Evolutionary conservation across 2,888 invertebrate species (phyloP).

Genomic region (Lottia scabra): DNA sequence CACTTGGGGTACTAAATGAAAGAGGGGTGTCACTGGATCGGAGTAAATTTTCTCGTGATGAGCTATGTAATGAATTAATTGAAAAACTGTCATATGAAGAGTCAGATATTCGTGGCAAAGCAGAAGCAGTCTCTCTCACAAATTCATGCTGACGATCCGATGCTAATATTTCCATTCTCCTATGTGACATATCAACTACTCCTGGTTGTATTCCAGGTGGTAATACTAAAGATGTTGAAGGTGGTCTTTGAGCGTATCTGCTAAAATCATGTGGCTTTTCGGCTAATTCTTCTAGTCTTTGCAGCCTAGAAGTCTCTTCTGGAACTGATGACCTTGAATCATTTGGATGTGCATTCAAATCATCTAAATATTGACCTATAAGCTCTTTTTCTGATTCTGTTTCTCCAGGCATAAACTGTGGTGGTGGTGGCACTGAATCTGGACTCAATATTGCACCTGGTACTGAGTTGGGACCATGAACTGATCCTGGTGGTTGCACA

Average conservation of each 20-base stretch:
- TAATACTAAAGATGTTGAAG: slow-evolving; percentile 13
- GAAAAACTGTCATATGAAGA: slow-evolving; percentile 35
- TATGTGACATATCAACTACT: slow-evolving; percentile 48
- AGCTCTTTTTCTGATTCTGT: slow-evolving; percentile 58
- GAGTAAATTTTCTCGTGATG: slow-evolving; percentile 33
- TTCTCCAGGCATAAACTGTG: slow-evolving; percentile 29
- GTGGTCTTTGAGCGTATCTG: slow-evolving; percentile 11
- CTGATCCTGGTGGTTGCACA: background rate
- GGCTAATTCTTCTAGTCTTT: slow-evolving; percentile 35
- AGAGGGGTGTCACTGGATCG: slow-evolving; percentile 36
- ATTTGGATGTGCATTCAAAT: slow-evolving; percentile 38
- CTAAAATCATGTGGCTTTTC: slow-evolving; percentile 35
- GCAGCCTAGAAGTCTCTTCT: slow-evolving; percentile 29
- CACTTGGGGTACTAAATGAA: slow-evolving; percentile 30
- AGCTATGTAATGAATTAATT: slow-evolving; percentile 34
- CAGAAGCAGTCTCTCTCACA: slow-evolving; percentile 31
- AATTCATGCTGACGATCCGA: slow-evolving; percentile 47
- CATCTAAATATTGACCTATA: slow-evolving; percentile 60
- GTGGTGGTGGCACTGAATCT: background rate
- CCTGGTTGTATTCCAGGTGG: slow-evolving; percentile 37
- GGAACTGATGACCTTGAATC: slow-evolving; percentile 19
- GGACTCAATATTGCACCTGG: background rate
- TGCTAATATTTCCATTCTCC: slow-evolving; percentile 53
- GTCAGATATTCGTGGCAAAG: slow-evolving; percentile 35
- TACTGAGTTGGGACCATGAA: background rate